Evolutionary conservation across 2,113 vertebrate genomes (phyloP).

Genomic region (Microcebus griseorufus): DNA sequence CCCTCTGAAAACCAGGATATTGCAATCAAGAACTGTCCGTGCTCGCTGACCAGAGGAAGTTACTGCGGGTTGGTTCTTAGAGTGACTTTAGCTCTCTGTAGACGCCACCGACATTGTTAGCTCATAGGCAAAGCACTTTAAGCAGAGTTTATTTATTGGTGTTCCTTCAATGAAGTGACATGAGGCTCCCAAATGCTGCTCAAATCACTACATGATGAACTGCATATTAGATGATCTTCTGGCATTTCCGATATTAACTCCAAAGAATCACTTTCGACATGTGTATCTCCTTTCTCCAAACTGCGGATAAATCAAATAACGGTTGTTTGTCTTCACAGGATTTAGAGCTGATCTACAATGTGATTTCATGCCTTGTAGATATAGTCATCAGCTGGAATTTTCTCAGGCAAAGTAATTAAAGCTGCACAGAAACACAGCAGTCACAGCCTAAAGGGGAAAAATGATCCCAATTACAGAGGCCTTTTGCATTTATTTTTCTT

Average conservation of each 20-base stretch:
- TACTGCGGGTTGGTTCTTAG: neutral
- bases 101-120: neutral
- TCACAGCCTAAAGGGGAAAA: conserved; percentile 56
- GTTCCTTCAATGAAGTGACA: conserved; percentile 26
- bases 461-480: neutral
- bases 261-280: neutral
- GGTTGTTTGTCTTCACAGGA: conserved; percentile 2
- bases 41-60: neutral
- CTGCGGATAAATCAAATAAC: conserved; percentile 52
- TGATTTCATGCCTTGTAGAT: conserved; percentile 45
- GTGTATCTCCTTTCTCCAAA: neutral
- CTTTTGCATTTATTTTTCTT: conserved; percentile 64
- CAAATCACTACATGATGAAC: conserved; percentile 38
- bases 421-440: neutral
- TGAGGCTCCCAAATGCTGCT: conserved; percentile 1
- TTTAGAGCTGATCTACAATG: conserved; percentile 45
- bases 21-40: neutral
- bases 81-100: neutral
- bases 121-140: neutral
- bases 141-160: conserved; percentile 60
- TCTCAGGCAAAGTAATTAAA: conserved; percentile 67
- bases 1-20: neutral
- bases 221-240: neutral
- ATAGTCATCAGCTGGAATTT: conserved; percentile 57
- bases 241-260: conserved; percentile 44